A percentile compares a stretch with the other conserved stretches of the same genome.
Evolutionary conservation across 2,797 vertebrate species (phyloP).

Genomic region (Pyrrhura leucotis): DNA sequence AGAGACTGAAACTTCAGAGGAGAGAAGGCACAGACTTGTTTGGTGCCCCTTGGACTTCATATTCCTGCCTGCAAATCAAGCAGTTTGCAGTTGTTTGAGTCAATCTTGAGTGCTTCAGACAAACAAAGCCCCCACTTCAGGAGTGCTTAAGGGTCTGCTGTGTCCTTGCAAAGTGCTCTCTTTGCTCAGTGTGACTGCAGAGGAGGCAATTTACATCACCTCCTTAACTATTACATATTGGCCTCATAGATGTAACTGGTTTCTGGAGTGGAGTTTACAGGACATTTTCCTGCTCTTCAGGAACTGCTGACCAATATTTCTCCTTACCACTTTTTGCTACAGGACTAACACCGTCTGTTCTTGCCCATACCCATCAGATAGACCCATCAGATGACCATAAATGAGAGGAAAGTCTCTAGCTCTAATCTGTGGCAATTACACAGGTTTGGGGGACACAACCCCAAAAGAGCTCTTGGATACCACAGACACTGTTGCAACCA

Average conservation of each 20-base stretch:
- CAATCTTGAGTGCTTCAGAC: too few species aligned
- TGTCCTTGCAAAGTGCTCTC: not conserved
- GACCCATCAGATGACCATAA: not conserved
- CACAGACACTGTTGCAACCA: not conserved
- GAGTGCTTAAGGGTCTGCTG: not conserved
- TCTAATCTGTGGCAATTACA: not conserved
- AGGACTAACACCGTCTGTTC: not conserved
- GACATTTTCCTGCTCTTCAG: not conserved
- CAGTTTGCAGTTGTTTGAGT: not conserved
- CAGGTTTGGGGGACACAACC: not conserved
- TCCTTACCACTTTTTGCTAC: not conserved
- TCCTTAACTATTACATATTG: not conserved
- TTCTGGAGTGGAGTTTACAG: not conserved
- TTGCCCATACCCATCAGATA: not conserved
- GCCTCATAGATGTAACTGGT: not conserved
- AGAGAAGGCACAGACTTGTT: not conserved
- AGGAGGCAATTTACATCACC: not conserved
- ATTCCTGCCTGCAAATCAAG: not conserved
- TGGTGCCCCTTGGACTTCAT: accelerated
- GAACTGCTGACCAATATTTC: not conserved
- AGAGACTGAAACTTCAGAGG: not conserved
- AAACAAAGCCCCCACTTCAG: not conserved
- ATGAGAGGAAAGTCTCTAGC: not conserved
- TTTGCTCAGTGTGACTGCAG: not conserved
- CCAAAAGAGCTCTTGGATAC: not conserved